phyloP scores from a whole-genome alignment of 2,797 vertebrate genomes.

The Phataginus tetradactyla region DNA sequence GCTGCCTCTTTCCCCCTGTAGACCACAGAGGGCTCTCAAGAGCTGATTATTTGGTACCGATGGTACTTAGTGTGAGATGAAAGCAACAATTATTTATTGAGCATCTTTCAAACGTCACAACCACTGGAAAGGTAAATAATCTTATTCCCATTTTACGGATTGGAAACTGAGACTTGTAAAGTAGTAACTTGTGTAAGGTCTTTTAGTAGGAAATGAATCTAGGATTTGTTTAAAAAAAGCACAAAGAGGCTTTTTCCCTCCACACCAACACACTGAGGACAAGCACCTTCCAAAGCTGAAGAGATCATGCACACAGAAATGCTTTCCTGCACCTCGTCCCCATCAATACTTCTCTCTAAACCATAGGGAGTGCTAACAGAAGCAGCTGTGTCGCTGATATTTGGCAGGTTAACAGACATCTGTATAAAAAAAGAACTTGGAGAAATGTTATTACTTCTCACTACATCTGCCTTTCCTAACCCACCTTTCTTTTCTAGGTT shows the following conservation, averaged over 20 bases:
- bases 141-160: background rate
- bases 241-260: background rate
- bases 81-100: background rate
- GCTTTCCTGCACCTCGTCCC: background rate
- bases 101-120: background rate
- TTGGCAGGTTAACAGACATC: background rate
- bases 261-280: background rate
- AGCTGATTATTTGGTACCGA: background rate
- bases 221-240: background rate
- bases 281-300: background rate
- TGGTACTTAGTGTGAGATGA: background rate
- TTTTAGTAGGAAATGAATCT: background rate
- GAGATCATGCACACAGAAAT: rapidly evolving
- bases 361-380: background rate
- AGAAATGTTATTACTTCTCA: background rate
- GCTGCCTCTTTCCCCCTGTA: background rate
- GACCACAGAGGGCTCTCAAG: background rate
- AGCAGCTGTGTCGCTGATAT: background rate
- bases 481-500: background rate
- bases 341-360: background rate
- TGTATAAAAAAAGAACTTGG: background rate
- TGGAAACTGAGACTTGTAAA: background rate
- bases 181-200: background rate
- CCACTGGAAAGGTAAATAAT: background rate
- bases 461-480: background rate